Percentiles rank a stretch among this genome's conserved stretches.
Evolutionary conservation across 2,113 vertebrate genomes (phyloP).

Genomic region (Ptychochromis oligacanthus): DNA sequence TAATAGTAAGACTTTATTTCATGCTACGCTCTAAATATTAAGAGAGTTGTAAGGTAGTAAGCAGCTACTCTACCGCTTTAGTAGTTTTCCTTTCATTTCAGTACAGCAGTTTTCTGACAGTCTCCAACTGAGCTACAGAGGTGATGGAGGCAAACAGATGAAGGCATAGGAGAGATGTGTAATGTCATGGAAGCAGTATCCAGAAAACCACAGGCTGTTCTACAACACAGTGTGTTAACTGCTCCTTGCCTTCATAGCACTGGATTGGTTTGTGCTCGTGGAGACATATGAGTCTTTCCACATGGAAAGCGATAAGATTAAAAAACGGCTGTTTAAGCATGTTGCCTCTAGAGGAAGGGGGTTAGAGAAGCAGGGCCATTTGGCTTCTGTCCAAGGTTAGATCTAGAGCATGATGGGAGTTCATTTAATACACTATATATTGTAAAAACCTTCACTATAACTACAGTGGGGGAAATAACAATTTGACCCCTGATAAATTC

Average conservation of each 20-base stretch:
- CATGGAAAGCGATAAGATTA: slow-evolving; percentile 17
- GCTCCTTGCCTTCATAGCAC: slow-evolving; percentile 1
- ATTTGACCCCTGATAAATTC: no score
- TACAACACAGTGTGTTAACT: slow-evolving; percentile 1
- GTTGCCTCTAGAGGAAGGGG: background rate
- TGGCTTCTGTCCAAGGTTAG: background rate
- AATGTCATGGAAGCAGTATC: background rate
- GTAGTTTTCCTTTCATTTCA: no score
- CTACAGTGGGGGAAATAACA: no score
- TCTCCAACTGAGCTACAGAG: no score
- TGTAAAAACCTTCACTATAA: no score
- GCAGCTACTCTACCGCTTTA: no score
- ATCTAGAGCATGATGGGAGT: slow-evolving; percentile 3
- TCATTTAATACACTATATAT: background rate
- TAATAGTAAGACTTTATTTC: background rate
- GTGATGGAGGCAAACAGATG: background rate
- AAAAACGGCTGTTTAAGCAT: slow-evolving; percentile 23
- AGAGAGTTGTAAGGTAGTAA: no score
- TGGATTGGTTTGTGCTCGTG: background rate
- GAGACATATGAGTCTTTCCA: background rate
- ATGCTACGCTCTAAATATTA: no score
- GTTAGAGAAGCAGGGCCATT: background rate
- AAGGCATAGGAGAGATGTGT: slow-evolving; percentile 1
- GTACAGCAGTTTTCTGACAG: no score
- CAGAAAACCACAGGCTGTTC: background rate